phyloP scores from a whole-genome alignment of 2,888 invertebrate genomes.

The Tyria jacobaeae region DNA sequence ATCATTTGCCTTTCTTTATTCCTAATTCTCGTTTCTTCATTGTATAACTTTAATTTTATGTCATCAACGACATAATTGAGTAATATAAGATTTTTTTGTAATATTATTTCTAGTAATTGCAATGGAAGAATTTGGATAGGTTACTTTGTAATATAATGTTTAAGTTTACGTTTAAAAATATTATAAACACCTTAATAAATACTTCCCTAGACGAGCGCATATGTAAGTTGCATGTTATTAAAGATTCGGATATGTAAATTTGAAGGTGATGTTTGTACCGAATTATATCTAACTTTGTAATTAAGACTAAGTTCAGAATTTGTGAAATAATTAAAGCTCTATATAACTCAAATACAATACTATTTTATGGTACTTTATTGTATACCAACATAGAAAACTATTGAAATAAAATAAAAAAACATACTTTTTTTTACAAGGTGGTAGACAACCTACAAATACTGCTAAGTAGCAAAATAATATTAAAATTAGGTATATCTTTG shows the following conservation, averaged over 20 bases:
- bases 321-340: neutral
- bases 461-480: too few relatives aligned
- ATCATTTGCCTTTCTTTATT: slow-evolving; percentile 1
- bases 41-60: neutral
- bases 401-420: too few relatives aligned
- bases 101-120: neutral
- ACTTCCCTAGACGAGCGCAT: slow-evolving; percentile 36
- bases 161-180: slow-evolving; percentile 38
- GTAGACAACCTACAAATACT: too few relatives aligned
- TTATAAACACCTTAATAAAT: slow-evolving; percentile 42
- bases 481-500: too few relatives aligned
- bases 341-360: too few relatives aligned
- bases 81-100: neutral
- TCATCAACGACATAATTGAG: neutral
- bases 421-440: too few relatives aligned
- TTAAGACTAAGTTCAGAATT: slow-evolving; percentile 9
- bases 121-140: neutral
- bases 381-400: too few relatives aligned
- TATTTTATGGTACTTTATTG: too few relatives aligned
- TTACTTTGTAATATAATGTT: slow-evolving; percentile 7
- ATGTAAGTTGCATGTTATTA: slow-evolving; percentile 50
- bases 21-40: slow-evolving; percentile 1
- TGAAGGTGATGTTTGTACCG: slow-evolving; percentile 32
- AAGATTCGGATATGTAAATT: slow-evolving; percentile 42
- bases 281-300: slow-evolving; percentile 33